Conservation (phyloP, 2,888 invertebrate species). For the Stegana nigrithorax region DNA sequence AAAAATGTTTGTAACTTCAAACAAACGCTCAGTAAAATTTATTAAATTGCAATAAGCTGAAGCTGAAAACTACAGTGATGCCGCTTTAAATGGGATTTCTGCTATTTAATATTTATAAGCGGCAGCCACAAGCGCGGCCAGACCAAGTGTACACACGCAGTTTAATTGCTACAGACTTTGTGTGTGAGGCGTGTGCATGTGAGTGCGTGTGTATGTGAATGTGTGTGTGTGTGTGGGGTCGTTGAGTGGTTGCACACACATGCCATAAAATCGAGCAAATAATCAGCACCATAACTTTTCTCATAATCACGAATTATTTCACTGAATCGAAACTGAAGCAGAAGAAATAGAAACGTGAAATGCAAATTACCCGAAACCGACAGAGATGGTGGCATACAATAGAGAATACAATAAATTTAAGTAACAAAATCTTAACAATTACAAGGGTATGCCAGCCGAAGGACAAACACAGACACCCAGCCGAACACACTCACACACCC, state of each 20-base stretch:
- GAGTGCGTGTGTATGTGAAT: too few species aligned
- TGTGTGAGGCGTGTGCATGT: too few species aligned
- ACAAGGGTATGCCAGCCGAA: slow-evolving; percentile 35
- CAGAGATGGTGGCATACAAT: slow-evolving; percentile 24
- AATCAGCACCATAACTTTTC: slow-evolving; percentile 47
- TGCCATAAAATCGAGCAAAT: slow-evolving; percentile 29
- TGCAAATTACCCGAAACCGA: slow-evolving; percentile 21
- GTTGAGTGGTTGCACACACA: too few species aligned
- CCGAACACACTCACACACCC: slow-evolving; percentile 25
- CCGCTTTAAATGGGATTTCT: too few species aligned
- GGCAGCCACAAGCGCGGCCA: not conserved
- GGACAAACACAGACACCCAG: slow-evolving; percentile 31
- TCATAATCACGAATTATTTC: slow-evolving; percentile 54
- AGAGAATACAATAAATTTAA: slow-evolving; percentile 53
- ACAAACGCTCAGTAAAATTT: too few species aligned
- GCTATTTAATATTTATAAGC: slow-evolving; percentile 3
- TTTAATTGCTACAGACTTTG: too few species aligned
- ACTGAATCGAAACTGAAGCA: slow-evolving; percentile 31
- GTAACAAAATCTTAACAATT: slow-evolving; percentile 63
- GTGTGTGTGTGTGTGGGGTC: too few species aligned
- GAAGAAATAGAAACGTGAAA: slow-evolving; percentile 17
- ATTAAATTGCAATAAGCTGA: too few species aligned
- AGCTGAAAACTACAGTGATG: not conserved
- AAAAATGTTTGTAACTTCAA: too few species aligned
- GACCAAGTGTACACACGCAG: too few species aligned